Evolutionary conservation across 2,113 vertebrate species (phyloP).

Genomic region (Phylloscopus whistleri): DNA sequence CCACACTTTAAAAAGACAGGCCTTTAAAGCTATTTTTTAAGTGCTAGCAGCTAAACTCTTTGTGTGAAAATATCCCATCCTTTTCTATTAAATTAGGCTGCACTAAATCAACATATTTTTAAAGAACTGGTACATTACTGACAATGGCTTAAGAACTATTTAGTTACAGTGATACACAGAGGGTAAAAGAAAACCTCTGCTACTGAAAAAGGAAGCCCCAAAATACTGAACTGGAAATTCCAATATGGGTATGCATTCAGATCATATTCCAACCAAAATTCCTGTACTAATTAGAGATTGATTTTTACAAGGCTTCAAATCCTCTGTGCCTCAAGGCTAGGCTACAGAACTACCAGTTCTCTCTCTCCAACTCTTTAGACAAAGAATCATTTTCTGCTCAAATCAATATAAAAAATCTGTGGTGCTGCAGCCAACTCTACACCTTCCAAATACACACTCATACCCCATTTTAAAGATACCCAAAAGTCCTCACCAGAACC

Average conservation of each 20-base stretch:
- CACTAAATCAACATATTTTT: not conserved
- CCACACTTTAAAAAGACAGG: not conserved
- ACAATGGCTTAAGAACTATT: not conserved
- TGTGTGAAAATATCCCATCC: not conserved
- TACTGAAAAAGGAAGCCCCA: not conserved
- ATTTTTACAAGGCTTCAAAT: constrained; percentile 18
- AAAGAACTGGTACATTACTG: not conserved
- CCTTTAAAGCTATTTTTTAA: not conserved
- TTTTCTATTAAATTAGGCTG: not conserved
- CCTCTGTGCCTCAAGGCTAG: not conserved
- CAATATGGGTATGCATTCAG: not conserved
- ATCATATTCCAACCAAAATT: constrained; percentile 20
- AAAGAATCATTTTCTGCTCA: not conserved
- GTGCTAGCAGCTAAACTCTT: not conserved
- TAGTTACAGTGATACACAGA: not conserved
- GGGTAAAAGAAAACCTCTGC: not conserved
- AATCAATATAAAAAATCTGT: not conserved
- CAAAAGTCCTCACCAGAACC: not conserved
- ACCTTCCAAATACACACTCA: not conserved
- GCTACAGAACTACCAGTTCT: not conserved
- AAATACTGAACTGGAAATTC: constrained; percentile 10
- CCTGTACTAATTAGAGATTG: not conserved
- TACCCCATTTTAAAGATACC: not conserved
- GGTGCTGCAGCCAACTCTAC: not conserved
- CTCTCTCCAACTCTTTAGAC: not conserved